phyloP scores from a whole-genome alignment of 1,140 invertebrate genomes.

The Holotrichia oblita region DNA sequence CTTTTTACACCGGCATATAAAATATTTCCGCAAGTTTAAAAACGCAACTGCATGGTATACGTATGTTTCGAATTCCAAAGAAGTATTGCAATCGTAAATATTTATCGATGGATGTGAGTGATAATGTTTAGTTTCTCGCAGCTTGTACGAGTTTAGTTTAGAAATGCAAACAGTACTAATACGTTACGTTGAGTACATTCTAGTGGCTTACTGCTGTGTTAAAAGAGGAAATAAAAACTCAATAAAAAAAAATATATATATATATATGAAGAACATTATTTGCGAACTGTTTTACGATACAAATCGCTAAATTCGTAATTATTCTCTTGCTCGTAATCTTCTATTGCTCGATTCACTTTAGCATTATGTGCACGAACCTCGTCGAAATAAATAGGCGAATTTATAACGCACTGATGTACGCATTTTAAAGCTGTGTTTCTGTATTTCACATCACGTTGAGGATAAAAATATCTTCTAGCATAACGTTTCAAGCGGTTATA shows the following conservation, averaged over 20 bases:
- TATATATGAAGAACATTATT: too few relatives aligned
- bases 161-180: not conserved
- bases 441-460: slow-evolving; percentile 28
- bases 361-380: not conserved
- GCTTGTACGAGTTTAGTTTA: not conserved
- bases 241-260: too few relatives aligned
- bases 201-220: too few relatives aligned
- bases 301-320: not conserved
- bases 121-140: slow-evolving; percentile 4
- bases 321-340: not conserved
- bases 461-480: slow-evolving; percentile 32
- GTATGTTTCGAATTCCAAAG: slow-evolving; percentile 16
- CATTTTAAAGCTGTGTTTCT: not conserved
- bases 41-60: not conserved
- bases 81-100: slow-evolving; percentile 21
- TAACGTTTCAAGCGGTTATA: not conserved
- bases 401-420: slow-evolving; percentile 11
- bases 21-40: slow-evolving; percentile 41
- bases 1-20: slow-evolving; percentile 25
- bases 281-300: too few relatives aligned
- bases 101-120: slow-evolving; percentile 19
- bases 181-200: not conserved
- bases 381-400: not conserved
- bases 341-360: not conserved
- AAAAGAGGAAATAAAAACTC: too few relatives aligned